Evolutionary conservation across 2,888 invertebrate species (phyloP), one percentile per base, ranked within the genome.

Genomic region (Eilema griseolum): DNA sequence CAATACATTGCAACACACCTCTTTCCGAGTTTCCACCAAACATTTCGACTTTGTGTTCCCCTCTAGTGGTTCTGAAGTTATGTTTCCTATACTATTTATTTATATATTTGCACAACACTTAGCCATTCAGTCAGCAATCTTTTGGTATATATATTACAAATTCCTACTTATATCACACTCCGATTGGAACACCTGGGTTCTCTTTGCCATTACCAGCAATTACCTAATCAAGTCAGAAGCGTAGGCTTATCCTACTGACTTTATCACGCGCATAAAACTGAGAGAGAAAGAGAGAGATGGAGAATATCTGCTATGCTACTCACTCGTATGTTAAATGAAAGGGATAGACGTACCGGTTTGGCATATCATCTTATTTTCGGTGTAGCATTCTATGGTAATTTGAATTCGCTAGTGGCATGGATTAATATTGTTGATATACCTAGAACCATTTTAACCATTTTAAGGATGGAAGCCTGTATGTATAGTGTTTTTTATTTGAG

Each of bases 361-460:
- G 67, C 60, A 74, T 71, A 76, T 80, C 78, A 83, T 77, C 76
- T 77, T 83, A 83, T 83, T 83, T 82, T 80, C 72, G 76, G 78
- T 73, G 63, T 62, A 75, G 64, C 71, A 61, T 73, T 77, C 71
- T 77, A 71, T 69, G 67, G 71, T 74, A 75, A 83, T 78, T 75
- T 75, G 61, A 69, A 71, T 74, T 69, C 63, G 69, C 41, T 68
- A 14, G 67, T 37, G 37, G 60, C 37, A 52, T 62, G 62, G 52
- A 57, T 69, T 69, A 41, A 66, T 33, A 62, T 72, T 37, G 31
- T 66, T 12, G 33, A 28, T 23, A 57, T 23, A 37, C 37, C 37
- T 37, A 46, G 24, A 67, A 52, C 23, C 28, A 31, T 62, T 46
- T 65, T 14, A 65, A 12, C n/a, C n/a, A n/a, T n/a, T n/a, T n/a